Base-by-base conservation (phyloP, 2,797 vertebrate species). In the Serranus cabrilla region DNA sequence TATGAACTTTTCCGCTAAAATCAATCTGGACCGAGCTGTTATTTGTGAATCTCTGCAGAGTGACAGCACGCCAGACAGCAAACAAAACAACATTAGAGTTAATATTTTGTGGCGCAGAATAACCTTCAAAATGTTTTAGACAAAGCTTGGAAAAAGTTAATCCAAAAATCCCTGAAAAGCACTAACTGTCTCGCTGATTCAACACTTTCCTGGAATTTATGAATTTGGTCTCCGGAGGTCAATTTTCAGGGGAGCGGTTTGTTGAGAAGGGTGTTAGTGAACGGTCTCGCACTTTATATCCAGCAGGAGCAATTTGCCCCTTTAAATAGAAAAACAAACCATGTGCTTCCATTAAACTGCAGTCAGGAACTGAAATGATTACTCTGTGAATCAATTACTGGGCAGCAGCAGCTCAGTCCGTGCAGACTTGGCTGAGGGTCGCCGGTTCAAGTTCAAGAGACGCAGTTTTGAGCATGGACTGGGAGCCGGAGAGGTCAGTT, bases 91-190 rank as follows among this genome's bases (percentile, higher is more conserved):
- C 52, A 34, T 18, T 5, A 8, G 3, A 62, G 20, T 31, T 34
- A 37, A 55, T 54, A 51, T 46, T 51, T 49, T 42, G 34, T 27
- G 58, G 14, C 25, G n/a, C n/a, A 37, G 13, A 66, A 65, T 71
- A 60, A 70, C 59, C 79, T 67, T 83, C 20, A 49, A 43, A 70
- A 74, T 74, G 25, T 68, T 82, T 78, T 16, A 67, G 55, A 63
- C 21, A 74, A 74, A 78, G 71, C 56, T 60, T 8, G 11, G 47
- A 45, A 68, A 76, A 76, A 45, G 45, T 71, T 81, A 71, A 81
- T 79, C 69, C 31, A 66, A 64, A 81, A 82, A 77, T 75, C 66
- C 59, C 67, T 25, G 25, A 57, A 61, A 65, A 83, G 74, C 27
- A 47, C 45, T 16, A 21, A 65, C 25, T 42, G 59, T 63, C 47